Evolutionary conservation across 2,888 invertebrate species (phyloP), one percentile per base, ranked within the genome.

Genomic region (Geotrupes spiniger): DNA sequence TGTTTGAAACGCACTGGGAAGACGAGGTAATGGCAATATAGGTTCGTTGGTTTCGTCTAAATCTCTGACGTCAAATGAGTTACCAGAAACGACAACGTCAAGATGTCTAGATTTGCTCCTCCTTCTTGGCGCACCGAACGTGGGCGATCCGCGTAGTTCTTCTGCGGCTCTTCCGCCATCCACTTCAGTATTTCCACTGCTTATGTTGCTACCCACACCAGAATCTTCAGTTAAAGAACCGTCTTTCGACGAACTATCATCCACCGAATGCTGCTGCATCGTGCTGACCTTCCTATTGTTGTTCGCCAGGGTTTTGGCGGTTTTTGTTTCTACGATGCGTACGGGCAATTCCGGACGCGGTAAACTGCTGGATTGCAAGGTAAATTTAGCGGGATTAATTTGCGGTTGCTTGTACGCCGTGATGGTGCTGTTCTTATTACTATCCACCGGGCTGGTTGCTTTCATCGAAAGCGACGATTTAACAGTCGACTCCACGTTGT

Each of bases 41-140:
- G 82, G 83, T 56, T 83, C 83, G 74, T 74, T 36, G 63, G 73
- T 71, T 59, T 77, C 77, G 31, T 80, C 78, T 39, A 85, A 73
- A 63, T 89, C 89, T 17, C 84, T 74, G 2, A 89, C 83, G 57
- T 89, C 88, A 71, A 89, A 90, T 57, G 80, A 84, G 63, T 87
- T 85, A 36, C 84, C 85, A 29, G 78, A 80, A 72, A 88, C 82
- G 26, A 87, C 81, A 80, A 89, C 84, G 69, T 87, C 84, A 31
- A 89, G 72, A 66, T 84, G 85, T 40, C 89, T 76, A 83, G 51
- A 84, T 80, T 4, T 78, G 72, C 36, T 61, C 53, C 36, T 64
- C n/a, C 31, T 40, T 17, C 25, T 51, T 9, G 42, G 44, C 14
- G 37, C 17, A 11, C 12, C 33, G n/a, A 66, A 65, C 16, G 66